Percentiles rank a stretch among this genome's conserved stretches.
phyloP scores from a whole-genome alignment of 2,113 vertebrate species.

The Otis tarda region DNA sequence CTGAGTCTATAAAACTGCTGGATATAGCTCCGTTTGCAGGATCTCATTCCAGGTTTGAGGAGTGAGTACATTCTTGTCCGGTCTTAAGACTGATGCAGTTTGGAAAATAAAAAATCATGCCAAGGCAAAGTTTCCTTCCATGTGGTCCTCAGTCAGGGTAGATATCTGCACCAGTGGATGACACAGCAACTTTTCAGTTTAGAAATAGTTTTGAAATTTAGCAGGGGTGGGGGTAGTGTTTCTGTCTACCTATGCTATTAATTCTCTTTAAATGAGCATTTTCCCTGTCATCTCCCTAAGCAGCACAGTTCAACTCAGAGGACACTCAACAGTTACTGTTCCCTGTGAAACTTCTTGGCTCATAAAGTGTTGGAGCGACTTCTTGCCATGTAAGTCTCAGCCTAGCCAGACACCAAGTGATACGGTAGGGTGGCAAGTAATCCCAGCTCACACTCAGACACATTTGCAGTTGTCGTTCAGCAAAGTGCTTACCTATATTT shows the following conservation, averaged over 20 bases:
- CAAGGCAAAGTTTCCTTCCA: not conserved
- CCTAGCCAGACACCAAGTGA: not conserved
- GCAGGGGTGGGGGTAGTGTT: not conserved
- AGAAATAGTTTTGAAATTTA: not conserved
- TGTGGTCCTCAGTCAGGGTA: not conserved
- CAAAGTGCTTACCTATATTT: not conserved
- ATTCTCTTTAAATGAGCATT: not conserved
- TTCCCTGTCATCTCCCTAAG: not conserved
- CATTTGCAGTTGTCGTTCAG: not conserved
- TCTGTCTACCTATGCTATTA: not conserved
- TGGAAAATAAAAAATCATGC: not conserved
- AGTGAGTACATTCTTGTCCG: slow-evolving; percentile 10
- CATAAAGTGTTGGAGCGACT: not conserved
- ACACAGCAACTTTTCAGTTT: not conserved
- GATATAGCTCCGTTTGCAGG: slow-evolving; percentile 32
- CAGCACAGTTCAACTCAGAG: not conserved
- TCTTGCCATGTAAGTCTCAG: not conserved
- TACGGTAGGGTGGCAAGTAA: not conserved
- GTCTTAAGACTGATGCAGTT: slow-evolving; percentile 19
- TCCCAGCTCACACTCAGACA: not conserved
- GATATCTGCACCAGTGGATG: not conserved
- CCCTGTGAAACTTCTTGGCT: not conserved
- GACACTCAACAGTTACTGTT: not conserved
- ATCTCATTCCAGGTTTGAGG: slow-evolving; percentile 11
- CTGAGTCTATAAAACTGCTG: slow-evolving; percentile 39